Evolutionary conservation across 2,888 invertebrate genomes (phyloP).

Genomic region (Mellilla xanthometata): DNA sequence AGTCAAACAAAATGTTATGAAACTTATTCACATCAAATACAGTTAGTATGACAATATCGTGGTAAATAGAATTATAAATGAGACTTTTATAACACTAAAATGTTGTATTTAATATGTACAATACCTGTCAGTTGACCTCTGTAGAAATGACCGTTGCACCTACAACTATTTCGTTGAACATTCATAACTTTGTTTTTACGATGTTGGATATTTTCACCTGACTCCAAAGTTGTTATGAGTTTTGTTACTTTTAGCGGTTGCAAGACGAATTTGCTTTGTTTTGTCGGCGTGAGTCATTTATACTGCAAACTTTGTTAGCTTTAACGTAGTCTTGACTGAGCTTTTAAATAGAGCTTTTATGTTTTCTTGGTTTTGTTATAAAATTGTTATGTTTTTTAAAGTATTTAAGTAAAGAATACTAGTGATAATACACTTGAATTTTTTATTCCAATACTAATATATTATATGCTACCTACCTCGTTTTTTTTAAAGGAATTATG

Average conservation of each 20-base stretch:
- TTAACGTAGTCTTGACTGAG: slow-evolving; percentile 8
- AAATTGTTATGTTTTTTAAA: too few species aligned
- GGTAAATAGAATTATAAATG: too few species aligned
- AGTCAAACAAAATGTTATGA: too few species aligned
- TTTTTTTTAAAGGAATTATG: too few species aligned
- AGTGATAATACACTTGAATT: too few species aligned
- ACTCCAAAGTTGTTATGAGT: slow-evolving; percentile 22
- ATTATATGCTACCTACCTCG: too few species aligned
- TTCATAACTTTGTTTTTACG: slow-evolving; percentile 33
- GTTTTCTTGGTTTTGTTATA: slow-evolving; percentile 1
- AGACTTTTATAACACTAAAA: too few species aligned
- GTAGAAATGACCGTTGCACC: not conserved
- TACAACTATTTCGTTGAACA: slow-evolving; percentile 9
- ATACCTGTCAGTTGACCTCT: slow-evolving; percentile 1
- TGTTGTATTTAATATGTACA: too few species aligned
- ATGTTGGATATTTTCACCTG: slow-evolving; percentile 27
- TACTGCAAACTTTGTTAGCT: slow-evolving; percentile 7
- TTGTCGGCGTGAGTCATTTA: slow-evolving; percentile 18
- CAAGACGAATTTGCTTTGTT: slow-evolving; percentile 23
- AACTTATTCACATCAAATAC: too few species aligned
- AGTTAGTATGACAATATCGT: too few species aligned
- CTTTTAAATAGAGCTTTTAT: not conserved
- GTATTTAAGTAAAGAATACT: too few species aligned
- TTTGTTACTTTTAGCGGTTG: slow-evolving; percentile 22
- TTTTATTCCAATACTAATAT: too few species aligned